These are phyloP conservation scores for Caenorhabditis sp. DNA, from an alignment of 2,888 invertebrate genomes.

Conservation along the genomic window DNA sequence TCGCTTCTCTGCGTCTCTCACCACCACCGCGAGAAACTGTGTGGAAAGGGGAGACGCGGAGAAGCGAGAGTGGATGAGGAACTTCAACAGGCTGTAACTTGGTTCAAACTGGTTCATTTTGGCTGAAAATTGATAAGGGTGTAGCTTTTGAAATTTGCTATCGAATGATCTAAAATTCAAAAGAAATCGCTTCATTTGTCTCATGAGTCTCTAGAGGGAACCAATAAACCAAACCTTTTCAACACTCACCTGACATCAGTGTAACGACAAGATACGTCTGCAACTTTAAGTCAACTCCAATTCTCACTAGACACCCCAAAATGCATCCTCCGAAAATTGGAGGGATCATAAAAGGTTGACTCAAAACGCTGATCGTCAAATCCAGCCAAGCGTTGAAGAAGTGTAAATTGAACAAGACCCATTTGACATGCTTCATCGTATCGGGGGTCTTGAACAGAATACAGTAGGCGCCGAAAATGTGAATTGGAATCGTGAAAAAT, in stretches of 20 bases:
- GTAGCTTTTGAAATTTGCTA: neutral
- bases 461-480: slow-evolving; percentile 44
- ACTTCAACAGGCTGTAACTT: neutral
- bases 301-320: neutral
- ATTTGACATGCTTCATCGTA: slow-evolving; percentile 27
- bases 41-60: no score
- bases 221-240: no score
- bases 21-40: no score
- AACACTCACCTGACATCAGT: neutral
- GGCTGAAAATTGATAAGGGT: neutral
- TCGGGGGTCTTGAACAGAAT: slow-evolving; percentile 39
- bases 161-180: no score
- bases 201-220: no score
- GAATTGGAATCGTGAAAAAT: slow-evolving; percentile 2
- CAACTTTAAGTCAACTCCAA: no score
- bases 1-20: neutral
- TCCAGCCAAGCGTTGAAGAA: slow-evolving; percentile 31
- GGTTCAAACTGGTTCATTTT: neutral
- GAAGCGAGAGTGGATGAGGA: no score
- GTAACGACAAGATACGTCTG: neutral
- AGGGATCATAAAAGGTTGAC: neutral
- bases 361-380: neutral
- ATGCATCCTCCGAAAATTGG: neutral
- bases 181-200: no score
- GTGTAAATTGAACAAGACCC: slow-evolving; percentile 31